Conservation (phyloP, 2,113 vertebrate genomes). For the Solenodon paradoxus region DNA sequence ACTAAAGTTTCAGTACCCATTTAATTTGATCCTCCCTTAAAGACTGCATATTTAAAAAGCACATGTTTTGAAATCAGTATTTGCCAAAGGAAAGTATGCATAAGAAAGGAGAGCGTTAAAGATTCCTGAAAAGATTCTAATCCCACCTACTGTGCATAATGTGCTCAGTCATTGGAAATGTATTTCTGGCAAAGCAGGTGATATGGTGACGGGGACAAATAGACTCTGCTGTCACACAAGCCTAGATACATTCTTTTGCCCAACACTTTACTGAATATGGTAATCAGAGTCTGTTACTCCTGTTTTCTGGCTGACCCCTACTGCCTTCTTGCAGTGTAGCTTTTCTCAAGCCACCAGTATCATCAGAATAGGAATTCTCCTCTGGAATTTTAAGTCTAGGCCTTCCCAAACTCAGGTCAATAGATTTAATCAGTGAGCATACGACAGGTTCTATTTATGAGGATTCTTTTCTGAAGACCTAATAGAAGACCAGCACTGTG, state of each 20-base stretch:
- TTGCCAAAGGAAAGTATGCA: slow-evolving; percentile 18
- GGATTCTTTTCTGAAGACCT: not conserved
- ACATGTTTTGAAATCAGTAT: not conserved
- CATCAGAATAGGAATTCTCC: not conserved
- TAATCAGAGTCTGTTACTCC: not conserved
- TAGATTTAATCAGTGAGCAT: not conserved
- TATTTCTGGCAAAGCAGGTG: slow-evolving; percentile 44
- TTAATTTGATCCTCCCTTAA: not conserved
- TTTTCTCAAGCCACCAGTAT: not conserved
- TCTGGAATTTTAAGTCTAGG: not conserved
- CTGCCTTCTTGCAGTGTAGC: not conserved
- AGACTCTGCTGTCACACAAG: slow-evolving; percentile 60
- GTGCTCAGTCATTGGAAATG: slow-evolving; percentile 70
- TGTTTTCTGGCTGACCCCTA: slow-evolving; percentile 32
- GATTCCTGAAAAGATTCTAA: slow-evolving; percentile 54
- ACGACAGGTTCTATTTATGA: not conserved
- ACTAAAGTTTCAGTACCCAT: not conserved
- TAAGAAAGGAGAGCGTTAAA: not conserved
- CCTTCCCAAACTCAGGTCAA: not conserved
- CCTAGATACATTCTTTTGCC: not conserved
- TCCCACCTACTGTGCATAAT: slow-evolving; percentile 45
- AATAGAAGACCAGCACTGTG: not conserved
- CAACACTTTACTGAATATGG: slow-evolving; percentile 19
- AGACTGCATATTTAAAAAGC: not conserved
- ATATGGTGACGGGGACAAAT: slow-evolving; percentile 57